Evolutionary conservation across 2,888 invertebrate species (phyloP), one percentile per base, ranked within the genome.

Genomic region (Sphaeridia pumilis): DNA sequence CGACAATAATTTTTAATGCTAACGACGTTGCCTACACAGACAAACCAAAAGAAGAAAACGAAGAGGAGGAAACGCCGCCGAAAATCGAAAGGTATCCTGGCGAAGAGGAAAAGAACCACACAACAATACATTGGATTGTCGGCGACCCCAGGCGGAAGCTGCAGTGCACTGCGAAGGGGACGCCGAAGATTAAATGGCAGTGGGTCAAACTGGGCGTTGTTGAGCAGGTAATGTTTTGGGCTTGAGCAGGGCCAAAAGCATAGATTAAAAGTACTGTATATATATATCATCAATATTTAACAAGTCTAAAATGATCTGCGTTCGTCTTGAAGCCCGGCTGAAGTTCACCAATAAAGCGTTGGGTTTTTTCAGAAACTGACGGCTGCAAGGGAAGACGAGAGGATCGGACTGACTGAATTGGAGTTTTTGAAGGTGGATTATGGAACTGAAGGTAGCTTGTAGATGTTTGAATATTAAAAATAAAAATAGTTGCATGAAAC

Each of bases 141-240:
- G 38, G 38, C 12, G 38, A 38, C 5, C 38, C 38, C 12, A 38
- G 20, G 17, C 38, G 38, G 38, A 38, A 38, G 38, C 38, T 38
- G 38, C 38, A 38, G 20, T 38, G 38, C 38, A 38, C 17, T 17
- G 38, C 38, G 12, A 38, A 14, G 7, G 38, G 38, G 7, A 5
- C 20, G 5, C 38, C 38, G 17, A 38, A 17, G 38, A 14, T 20
- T 5, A 38, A 38, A 17, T 17, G 12, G 5, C 38, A 38, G 5
- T 38, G 38, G 38, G 5, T 17, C 17, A 38, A 17, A 17, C 7
- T 5, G 5, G 38, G 38, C 20, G 38, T 14, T 5, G 17, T 5
- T 5, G 38, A 38, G 38, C 17, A 17, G 17, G 31, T 31, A 31
- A 31, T 14, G 14, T 31, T 31, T 14, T n/a, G n/a, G n/a, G n/a